These are phyloP conservation scores for Empis livida DNA, from an alignment of 2,888 invertebrate species.

Conservation along the genomic window DNA sequence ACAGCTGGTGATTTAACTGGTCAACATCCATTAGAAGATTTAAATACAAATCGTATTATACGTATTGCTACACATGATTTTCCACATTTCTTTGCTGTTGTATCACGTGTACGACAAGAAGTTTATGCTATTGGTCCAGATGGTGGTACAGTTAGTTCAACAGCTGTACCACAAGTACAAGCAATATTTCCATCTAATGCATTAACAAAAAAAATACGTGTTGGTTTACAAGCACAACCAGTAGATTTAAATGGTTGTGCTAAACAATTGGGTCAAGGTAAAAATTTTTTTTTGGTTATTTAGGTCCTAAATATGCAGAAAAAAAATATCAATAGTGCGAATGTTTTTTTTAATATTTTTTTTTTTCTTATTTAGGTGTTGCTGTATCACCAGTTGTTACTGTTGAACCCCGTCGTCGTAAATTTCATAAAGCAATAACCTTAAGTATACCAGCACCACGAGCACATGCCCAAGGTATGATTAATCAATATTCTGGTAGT, in stretches of 20 bases:
- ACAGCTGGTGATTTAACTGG: conserved; percentile 53
- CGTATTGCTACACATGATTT: conserved; percentile 93
- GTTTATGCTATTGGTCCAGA: conserved; percentile 95
- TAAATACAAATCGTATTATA: conserved; percentile 80
- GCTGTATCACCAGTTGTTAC: conserved; percentile 97
- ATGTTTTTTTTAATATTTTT: too few relatives aligned
- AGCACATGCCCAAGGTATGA: conserved; percentile 51
- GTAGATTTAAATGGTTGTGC: conserved; percentile 72
- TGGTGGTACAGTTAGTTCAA: conserved; percentile 91
- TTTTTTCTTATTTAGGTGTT: too few relatives aligned
- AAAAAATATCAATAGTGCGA: too few relatives aligned
- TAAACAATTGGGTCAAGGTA: conserved; percentile 85
- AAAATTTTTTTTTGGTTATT: too few relatives aligned
- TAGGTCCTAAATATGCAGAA: too few relatives aligned
- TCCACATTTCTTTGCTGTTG: conserved; percentile 95
- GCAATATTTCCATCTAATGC: conserved; percentile 87
- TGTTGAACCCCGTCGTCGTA: conserved; percentile 91
- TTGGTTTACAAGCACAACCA: conserved; percentile 94
- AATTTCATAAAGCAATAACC: conserved; percentile 98
- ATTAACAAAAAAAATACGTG: conserved; percentile 97
- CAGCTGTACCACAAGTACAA: conserved; percentile 78
- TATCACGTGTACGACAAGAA: conserved; percentile 90
- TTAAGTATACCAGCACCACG: conserved; percentile 85
- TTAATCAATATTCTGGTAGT: conserved; percentile 67
- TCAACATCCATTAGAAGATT: conserved; percentile 62